Evolutionary conservation across 2,797 vertebrate species (phyloP), one percentile per base, ranked within the genome.

Genomic region (Spatula clypeata): DNA sequence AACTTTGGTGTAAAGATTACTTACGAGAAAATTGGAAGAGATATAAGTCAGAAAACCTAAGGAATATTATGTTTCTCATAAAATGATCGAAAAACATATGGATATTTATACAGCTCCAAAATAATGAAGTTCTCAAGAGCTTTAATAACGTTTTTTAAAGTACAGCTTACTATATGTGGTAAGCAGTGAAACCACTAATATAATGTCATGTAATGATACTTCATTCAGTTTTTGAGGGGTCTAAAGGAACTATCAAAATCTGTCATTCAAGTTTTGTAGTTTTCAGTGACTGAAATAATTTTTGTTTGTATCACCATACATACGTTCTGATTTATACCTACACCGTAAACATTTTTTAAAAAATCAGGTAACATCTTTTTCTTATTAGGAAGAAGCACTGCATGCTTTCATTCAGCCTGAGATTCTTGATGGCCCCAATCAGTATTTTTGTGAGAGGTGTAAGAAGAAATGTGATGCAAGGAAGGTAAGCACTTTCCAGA

Each of bases 391-490:
- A 97, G 99, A 99, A 98, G 99, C 99, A 71, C 97, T 99, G 93
- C 99, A 99, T 97, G 99, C 99, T 80, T 99, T 99, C 96, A 98
- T 99, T 97, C 99, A 99, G 92, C 99, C 99, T 23, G 99, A 99
- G 98, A 99, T 99, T 79, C 98, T 99, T 61, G 99, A 99, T 90
- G 99, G 99, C 60, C 98, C 99, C 62, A 99, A 99, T 98, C 99
- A 99, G 85, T 99, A 99, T 97, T 99, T 99, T 97, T 99, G 99
- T 97, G 99, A 99, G 97, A 99, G 99, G 60, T 99, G 99, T 98
- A 99, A 99, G 98, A 99, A 99, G 98, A 99, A 99, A 97, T 99
- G 99, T 86, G 99, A 99, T 67, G 99, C 99, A 67, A 98, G 99
- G 75, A 99, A 99, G 99, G 99, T 99, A 98, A 96, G 72, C 65